Evolutionary conservation across 2,888 invertebrate genomes (phyloP).

Genomic region (Iphiclides podalirius): DNA sequence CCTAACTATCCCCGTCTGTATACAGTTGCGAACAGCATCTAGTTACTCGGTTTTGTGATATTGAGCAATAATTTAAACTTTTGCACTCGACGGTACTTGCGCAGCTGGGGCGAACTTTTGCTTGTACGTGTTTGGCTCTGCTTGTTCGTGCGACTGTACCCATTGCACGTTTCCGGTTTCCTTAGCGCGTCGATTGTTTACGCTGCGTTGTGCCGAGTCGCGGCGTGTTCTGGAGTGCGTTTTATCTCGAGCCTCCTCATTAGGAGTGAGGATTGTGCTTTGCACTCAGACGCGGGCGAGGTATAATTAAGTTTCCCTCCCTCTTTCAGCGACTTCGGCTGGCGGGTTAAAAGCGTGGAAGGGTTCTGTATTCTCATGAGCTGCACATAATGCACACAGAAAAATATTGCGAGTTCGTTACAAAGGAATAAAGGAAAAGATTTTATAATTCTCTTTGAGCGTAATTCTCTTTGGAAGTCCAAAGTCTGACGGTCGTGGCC

Average conservation of each 20-base stretch:
- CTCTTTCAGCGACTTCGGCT: conserved; percentile 10
- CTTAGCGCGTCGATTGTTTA: conserved; percentile 9
- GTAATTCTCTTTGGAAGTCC: background rate
- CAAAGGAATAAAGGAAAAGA: background rate
- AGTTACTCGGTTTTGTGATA: no score
- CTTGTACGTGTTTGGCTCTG: no score
- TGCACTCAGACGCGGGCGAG: conserved; percentile 15
- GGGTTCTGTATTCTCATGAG: conserved; percentile 8
- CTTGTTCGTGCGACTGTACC: no score
- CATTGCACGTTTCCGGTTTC: background rate
- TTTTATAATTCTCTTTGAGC: background rate
- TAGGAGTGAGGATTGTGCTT: conserved; percentile 17
- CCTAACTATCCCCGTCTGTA: background rate
- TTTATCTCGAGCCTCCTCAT: conserved; percentile 24
- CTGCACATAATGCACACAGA: background rate
- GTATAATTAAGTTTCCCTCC: conserved; percentile 16
- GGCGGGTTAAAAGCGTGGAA: conserved; percentile 9
- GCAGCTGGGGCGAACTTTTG: no score
- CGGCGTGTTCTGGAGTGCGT: conserved; percentile 8
- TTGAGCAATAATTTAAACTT: no score
- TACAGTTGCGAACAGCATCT: background rate
- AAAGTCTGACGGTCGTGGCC: background rate
- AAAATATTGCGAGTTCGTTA: background rate
- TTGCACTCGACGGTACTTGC: no score
- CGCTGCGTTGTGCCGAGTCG: background rate